phyloP scores from a whole-genome alignment of 2,797 vertebrate genomes.

The Sebastiscus albofasciatus region DNA sequence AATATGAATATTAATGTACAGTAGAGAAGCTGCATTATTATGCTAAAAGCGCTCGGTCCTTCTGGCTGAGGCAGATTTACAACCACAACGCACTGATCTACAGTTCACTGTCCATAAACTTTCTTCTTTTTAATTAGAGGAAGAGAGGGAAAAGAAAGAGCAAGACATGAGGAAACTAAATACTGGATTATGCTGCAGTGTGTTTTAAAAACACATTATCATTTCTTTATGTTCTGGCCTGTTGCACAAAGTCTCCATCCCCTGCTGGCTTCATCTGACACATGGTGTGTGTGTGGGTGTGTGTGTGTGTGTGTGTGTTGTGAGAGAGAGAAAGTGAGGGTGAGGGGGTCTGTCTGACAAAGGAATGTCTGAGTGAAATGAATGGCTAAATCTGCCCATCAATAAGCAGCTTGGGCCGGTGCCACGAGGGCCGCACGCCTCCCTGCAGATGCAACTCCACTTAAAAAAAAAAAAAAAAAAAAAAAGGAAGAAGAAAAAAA shows the following conservation, averaged over 20 bases:
- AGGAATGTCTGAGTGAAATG: slow-evolving; percentile 69
- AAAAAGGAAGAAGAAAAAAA: slow-evolving; percentile 13
- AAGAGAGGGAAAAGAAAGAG: not conserved
- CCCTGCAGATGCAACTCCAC: slow-evolving; percentile 66
- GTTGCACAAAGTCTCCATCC: slow-evolving; percentile 44
- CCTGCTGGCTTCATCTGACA: slow-evolving; percentile 55
- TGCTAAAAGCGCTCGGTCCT: slow-evolving; percentile 55
- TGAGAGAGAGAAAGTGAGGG: slow-evolving; percentile 12
- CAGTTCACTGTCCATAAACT: not conserved
- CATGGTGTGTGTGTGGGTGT: slow-evolving; percentile 31
- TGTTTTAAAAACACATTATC: slow-evolving; percentile 27
- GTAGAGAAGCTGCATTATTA: slow-evolving; percentile 60
- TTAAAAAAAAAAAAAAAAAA: slow-evolving; percentile 54
- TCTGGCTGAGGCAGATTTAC: slow-evolving; percentile 41
- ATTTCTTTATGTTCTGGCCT: slow-evolving; percentile 38
- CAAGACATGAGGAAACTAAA: not conserved
- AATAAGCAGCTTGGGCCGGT: slow-evolving; percentile 79
- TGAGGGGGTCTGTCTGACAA: slow-evolving; percentile 62
- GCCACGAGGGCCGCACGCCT: slow-evolving; percentile 65
- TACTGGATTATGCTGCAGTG: not conserved
- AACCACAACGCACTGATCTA: slow-evolving; percentile 9
- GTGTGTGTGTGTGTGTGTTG: slow-evolving; percentile 27
- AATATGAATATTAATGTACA: slow-evolving; percentile 76
- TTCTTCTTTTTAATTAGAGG: not conserved
- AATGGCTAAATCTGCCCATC: slow-evolving; percentile 79